phyloP scores from a whole-genome alignment of 2,797 vertebrate species.

The Cyprinodon diabolis region DNA sequence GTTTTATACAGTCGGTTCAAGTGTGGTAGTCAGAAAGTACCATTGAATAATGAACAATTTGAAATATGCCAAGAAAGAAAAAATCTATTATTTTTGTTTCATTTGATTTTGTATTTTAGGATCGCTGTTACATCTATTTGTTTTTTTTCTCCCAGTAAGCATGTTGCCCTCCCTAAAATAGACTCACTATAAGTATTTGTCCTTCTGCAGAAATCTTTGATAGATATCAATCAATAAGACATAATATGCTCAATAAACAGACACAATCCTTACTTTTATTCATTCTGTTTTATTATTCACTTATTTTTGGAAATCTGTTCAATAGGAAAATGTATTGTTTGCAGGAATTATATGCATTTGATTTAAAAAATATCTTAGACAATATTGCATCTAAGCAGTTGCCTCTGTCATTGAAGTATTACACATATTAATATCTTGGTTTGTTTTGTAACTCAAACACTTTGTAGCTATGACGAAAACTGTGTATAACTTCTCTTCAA shows the following conservation, averaged over 20 bases:
- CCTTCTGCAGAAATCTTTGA: neutral
- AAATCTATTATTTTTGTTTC: no score
- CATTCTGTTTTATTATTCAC: no score
- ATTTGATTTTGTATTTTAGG: no score
- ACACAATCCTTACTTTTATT: no score
- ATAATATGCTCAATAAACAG: neutral
- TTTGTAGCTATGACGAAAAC: neutral
- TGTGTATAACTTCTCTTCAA: neutral
- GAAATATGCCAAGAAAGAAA: no score
- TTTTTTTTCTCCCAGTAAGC: neutral
- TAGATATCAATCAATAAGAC: neutral
- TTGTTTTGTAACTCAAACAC: neutral
- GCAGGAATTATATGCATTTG: neutral
- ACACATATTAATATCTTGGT: neutral
- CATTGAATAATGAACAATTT: no score
- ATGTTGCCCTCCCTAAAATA: neutral
- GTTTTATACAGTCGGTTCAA: neutral
- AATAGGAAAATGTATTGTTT: neutral
- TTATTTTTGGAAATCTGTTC: neutral
- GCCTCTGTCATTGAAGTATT: neutral
- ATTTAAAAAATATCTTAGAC: neutral
- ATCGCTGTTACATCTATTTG: no score
- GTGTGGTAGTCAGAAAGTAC: neutral
- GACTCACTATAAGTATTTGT: neutral
- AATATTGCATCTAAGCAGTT: neutral